phyloP scores from a whole-genome alignment of 1,140 invertebrate genomes.

The Cyclina sinensis region DNA sequence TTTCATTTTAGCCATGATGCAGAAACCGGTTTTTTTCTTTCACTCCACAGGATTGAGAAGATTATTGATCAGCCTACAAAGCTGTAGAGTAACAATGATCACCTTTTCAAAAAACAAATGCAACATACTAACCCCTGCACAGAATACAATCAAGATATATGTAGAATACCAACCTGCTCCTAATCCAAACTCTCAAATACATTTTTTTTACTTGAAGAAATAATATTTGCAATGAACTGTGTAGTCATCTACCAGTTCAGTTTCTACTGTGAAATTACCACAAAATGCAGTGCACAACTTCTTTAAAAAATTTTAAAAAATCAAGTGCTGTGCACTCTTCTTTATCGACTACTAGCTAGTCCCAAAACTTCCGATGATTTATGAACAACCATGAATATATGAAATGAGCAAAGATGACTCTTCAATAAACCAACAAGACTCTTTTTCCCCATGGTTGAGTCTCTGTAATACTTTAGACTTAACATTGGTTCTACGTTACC shows the following conservation, averaged over 20 bases:
- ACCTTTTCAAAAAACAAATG: too few species aligned
- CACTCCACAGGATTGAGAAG: too few species aligned
- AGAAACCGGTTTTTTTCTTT: too few species aligned
- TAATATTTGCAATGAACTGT: background rate
- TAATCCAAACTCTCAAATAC: background rate
- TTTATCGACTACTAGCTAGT: too few species aligned
- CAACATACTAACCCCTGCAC: too few species aligned
- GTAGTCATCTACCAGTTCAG: background rate
- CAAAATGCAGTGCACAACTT: background rate
- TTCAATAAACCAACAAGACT: background rate
- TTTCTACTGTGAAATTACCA: background rate
- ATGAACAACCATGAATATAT: background rate
- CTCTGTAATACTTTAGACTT: background rate
- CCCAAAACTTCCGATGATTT: background rate
- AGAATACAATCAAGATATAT: background rate
- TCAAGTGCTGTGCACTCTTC: too few species aligned
- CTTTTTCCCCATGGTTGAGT: background rate
- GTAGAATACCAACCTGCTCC: background rate
- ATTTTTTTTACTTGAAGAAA: background rate
- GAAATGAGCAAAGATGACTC: conserved; percentile 10
- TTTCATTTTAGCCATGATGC: too few species aligned
- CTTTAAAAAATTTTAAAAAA: background rate
- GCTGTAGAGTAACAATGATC: too few species aligned
- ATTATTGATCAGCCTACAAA: too few species aligned
- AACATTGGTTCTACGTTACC: background rate